Conservation (phyloP, 2,113 vertebrate genomes). For the Halichoeres trimaculatus region DNA sequence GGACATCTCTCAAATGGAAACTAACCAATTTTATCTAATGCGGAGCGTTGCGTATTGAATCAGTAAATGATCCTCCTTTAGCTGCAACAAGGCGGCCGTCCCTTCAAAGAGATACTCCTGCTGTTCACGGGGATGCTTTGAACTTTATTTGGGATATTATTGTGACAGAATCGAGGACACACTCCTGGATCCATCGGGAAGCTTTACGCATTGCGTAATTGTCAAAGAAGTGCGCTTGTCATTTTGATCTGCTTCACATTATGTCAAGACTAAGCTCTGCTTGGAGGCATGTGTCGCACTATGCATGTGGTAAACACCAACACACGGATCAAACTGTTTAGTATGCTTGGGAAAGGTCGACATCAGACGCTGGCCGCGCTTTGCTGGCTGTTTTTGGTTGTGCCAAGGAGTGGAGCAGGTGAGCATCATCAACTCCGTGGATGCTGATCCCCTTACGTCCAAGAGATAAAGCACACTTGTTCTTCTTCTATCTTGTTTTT, state of each 20-base stretch:
- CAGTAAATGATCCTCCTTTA: background rate
- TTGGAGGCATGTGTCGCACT: constrained; percentile 15
- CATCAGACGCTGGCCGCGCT: constrained; percentile 54
- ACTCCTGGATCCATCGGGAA: constrained; percentile 19
- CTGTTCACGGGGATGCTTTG: constrained; percentile 6
- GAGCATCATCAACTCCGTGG: constrained; percentile 34
- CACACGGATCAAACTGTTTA: constrained; percentile 30
- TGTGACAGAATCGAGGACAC: background rate
- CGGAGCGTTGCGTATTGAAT: constrained; percentile 13
- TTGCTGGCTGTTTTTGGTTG: constrained; percentile 52
- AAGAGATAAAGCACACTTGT: background rate
- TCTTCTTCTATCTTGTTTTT: background rate
- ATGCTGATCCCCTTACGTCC: background rate
- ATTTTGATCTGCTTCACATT: constrained; percentile 3
- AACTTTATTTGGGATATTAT: background rate
- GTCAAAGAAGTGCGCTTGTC: constrained; percentile 26
- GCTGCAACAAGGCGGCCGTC: background rate
- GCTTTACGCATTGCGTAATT: constrained; percentile 51
- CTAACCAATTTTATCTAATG: background rate
- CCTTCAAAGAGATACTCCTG: background rate
- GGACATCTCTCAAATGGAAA: background rate
- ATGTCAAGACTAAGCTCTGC: constrained; percentile 23
- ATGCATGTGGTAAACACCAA: constrained; percentile 23
- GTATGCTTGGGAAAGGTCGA: constrained; percentile 35
- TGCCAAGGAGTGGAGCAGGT: constrained; percentile 72